Conservation (phyloP, 1,140 invertebrate genomes). For the Drosophila pandora region DNA sequence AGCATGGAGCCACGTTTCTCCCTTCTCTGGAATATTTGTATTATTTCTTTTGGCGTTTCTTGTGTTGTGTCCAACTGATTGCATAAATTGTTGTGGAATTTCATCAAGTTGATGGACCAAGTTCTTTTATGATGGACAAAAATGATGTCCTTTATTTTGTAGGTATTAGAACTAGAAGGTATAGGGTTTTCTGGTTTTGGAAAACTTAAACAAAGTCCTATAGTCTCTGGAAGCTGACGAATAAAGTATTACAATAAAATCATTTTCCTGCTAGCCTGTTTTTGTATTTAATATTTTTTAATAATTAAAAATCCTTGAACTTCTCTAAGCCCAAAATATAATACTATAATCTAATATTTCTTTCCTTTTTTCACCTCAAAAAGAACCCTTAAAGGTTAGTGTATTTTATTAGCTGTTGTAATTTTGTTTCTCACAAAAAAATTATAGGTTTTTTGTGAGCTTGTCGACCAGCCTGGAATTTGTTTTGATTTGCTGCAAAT, state of each 20-base stretch:
- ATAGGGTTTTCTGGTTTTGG: no score
- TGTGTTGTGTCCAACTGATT: conserved; percentile 68
- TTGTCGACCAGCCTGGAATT: conserved; percentile 51
- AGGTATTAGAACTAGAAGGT: no score
- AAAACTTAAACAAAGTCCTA: no score
- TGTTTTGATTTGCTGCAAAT: conserved; percentile 82
- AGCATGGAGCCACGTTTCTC: conserved; percentile 41
- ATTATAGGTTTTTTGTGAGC: conserved; percentile 38
- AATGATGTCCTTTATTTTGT: neutral
- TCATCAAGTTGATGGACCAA: conserved; percentile 39
- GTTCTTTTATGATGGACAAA: conserved; percentile 9
- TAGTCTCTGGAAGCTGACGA: no score
- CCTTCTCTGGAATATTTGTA: conserved; percentile 34
- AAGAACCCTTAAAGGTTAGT: neutral
- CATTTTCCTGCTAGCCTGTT: no score
- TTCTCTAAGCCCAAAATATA: no score
- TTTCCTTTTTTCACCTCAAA: no score
- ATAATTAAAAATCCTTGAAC: no score
- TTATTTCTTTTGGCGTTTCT: conserved; percentile 28
- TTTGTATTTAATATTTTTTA: no score
- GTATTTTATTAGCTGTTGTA: conserved; percentile 1
- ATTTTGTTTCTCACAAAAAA: neutral
- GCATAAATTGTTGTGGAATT: conserved; percentile 81
- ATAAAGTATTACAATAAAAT: no score
- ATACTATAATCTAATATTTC: no score